Evolutionary conservation across 2,888 invertebrate species (phyloP).

Genomic region (Erpobdella octoculata): DNA sequence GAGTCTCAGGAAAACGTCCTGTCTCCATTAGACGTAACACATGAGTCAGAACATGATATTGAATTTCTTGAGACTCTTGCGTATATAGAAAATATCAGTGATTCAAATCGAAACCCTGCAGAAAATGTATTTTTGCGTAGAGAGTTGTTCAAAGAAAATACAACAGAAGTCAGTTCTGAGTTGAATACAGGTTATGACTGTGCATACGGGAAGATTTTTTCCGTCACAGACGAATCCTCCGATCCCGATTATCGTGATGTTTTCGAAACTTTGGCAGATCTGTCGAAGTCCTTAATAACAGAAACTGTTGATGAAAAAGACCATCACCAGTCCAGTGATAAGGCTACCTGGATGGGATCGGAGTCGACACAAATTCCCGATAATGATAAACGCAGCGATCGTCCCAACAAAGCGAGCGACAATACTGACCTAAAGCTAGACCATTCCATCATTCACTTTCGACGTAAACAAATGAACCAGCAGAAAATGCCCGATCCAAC

Average conservation of each 20-base stretch:
- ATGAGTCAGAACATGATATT: no score
- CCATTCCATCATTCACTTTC: neutral
- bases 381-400: neutral
- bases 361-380: neutral
- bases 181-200: no score
- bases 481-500: neutral
- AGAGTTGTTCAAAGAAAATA: neutral
- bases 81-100: no score
- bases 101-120: neutral
- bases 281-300: neutral
- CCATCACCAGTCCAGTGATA: no score
- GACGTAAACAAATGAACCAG: neutral
- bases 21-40: no score
- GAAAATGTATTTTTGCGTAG: neutral
- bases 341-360: no score
- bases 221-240: neutral
- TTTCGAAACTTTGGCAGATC: neutral
- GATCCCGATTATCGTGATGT: conserved; percentile 1
- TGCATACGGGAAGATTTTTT: no score
- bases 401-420: neutral
- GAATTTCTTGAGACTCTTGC: neutral
- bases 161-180: neutral
- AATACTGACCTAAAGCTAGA: neutral
- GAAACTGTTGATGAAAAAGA: neutral
- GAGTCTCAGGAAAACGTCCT: neutral